Percentiles rank a stretch among this genome's conserved stretches.
These are phyloP conservation scores for Arremon brunneinucha DNA, from an alignment of 2,797 vertebrate species.

Conservation along the genomic window DNA sequence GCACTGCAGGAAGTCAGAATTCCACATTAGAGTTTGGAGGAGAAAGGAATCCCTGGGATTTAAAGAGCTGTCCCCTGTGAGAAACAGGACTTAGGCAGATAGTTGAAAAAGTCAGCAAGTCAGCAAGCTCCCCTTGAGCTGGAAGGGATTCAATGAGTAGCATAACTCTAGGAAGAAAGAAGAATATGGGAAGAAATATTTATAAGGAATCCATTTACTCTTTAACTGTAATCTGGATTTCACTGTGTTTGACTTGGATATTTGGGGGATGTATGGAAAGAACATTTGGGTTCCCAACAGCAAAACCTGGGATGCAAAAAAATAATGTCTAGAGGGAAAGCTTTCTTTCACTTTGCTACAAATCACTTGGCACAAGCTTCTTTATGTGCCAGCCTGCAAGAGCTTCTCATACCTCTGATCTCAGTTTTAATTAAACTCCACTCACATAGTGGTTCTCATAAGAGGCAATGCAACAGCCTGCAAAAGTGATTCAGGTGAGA, in stretches of 20 bases:
- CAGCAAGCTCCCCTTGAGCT: neutral
- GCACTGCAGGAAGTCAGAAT: neutral
- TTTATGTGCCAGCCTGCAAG: neutral
- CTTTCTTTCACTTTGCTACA: neutral
- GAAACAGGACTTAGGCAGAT: neutral
- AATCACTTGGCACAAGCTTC: neutral
- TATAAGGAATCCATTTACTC: neutral
- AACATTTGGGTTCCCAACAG: neutral
- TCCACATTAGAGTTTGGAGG: neutral
- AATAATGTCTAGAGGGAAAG: neutral
- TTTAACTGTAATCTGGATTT: neutral
- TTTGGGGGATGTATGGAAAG: neutral
- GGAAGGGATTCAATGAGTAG: neutral
- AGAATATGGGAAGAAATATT: neutral
- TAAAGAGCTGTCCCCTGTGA: neutral
- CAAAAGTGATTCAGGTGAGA: neutral
- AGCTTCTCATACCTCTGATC: neutral
- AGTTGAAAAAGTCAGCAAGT: neutral
- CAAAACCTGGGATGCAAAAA: neutral
- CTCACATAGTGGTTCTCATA: neutral
- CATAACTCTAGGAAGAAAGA: neutral
- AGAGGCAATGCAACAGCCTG: neutral
- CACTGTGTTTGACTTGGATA: neutral
- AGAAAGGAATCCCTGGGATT: neutral
- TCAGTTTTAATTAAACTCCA: slow-evolving; percentile 9